A percentile compares a stretch with the other conserved stretches of the same genome.
These are phyloP conservation scores for Butorides virescens DNA, from an alignment of 2,113 vertebrate genomes.

Conservation along the genomic window DNA sequence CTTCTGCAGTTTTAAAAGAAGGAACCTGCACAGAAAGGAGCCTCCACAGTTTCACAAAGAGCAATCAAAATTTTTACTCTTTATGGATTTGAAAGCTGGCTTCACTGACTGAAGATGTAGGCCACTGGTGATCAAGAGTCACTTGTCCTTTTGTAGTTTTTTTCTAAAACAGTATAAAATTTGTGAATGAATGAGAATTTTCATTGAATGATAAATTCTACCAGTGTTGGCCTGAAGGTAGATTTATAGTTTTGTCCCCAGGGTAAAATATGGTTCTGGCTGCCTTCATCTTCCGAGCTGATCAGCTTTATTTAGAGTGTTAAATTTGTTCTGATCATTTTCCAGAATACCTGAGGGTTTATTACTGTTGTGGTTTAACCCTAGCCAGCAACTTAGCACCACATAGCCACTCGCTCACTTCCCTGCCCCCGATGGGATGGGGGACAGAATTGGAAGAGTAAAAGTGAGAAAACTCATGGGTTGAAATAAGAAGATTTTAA, in stretches of 20 bases:
- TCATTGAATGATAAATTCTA: constrained; percentile 31
- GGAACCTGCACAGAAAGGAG: not conserved
- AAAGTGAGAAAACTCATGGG: no score
- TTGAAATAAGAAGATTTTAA: no score
- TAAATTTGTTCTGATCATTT: not conserved
- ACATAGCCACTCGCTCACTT: no score
- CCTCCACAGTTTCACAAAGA: not conserved
- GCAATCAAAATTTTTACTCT: not conserved
- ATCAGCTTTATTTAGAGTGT: constrained; percentile 12
- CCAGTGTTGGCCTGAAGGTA: constrained; percentile 24
- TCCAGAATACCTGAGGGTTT: not conserved
- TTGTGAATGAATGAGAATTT: constrained; percentile 39
- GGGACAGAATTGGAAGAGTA: no score
- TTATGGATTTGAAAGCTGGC: constrained; percentile 27
- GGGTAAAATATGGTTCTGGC: not conserved
- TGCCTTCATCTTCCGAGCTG: constrained; percentile 25
- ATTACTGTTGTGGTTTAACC: not conserved
- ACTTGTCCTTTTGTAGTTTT: not conserved
- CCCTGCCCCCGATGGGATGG: no score
- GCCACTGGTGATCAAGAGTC: constrained; percentile 28
- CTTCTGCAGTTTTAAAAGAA: constrained; percentile 10
- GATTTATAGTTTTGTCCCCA: not conserved
- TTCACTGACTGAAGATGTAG: not conserved
- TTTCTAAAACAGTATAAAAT: not conserved
- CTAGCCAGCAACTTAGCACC: no score